Conservation (phyloP, 2,113 vertebrate genomes). For the Zonotrichia leucophrys region DNA sequence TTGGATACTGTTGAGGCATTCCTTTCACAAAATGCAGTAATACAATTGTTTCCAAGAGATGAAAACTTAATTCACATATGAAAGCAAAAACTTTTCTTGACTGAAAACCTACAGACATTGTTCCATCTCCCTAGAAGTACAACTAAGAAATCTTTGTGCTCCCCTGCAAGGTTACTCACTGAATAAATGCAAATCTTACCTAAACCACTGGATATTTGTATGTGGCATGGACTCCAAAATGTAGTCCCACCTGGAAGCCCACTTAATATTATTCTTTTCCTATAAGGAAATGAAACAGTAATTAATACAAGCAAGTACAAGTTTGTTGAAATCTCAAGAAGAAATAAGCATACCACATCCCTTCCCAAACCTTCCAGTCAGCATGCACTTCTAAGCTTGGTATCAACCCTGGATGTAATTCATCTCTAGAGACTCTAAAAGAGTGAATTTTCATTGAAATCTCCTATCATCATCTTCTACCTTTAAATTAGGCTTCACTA, state of each 20-base stretch:
- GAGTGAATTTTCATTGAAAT: neutral
- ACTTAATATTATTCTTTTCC: constrained; percentile 84
- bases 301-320: neutral
- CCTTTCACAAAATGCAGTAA: constrained; percentile 3
- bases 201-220: constrained; percentile 91
- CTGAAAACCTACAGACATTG: neutral
- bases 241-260: constrained; percentile 91
- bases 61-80: neutral
- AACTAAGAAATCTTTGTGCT: neutral
- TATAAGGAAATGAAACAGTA: constrained; percentile 56
- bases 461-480: neutral
- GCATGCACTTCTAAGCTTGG: neutral
- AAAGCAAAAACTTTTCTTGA: neutral
- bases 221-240: constrained; percentile 90
- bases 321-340: neutral
- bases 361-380: neutral
- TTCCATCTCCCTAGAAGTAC: neutral
- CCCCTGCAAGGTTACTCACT: neutral
- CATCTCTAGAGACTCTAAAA: neutral
- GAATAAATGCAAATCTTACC: constrained; percentile 69
- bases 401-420: neutral
- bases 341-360: neutral
- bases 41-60: neutral
- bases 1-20: neutral
- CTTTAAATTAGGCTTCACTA: neutral